Conservation (phyloP, 2,888 invertebrate species). For the Drosophila dives region DNA sequence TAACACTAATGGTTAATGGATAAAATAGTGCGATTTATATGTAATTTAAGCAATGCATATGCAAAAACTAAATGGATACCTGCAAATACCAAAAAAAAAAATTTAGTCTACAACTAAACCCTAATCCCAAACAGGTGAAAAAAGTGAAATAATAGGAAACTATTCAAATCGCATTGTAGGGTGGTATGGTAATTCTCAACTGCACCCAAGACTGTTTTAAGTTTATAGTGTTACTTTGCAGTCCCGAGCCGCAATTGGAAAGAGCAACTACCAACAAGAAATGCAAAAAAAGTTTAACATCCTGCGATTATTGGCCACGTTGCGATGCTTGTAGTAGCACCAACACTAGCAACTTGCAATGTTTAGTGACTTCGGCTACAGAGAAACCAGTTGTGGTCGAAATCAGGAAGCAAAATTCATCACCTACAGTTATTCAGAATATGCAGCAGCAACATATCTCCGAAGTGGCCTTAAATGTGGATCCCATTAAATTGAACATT, state of each 20-base stretch:
- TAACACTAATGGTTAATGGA: constrained; percentile 52
- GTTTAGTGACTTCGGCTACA: constrained; percentile 17
- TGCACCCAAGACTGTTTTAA: constrained; percentile 13
- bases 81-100: background rate
- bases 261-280: constrained; percentile 43
- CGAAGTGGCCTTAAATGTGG: constrained; percentile 70
- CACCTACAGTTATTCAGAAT: constrained; percentile 20
- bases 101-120: background rate
- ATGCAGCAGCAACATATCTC: constrained; percentile 50
- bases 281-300: constrained; percentile 64
- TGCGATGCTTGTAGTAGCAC: constrained; percentile 75
- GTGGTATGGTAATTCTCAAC: background rate
- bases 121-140: background rate
- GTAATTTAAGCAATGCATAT: constrained; percentile 13
- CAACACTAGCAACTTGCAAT: constrained; percentile 25
- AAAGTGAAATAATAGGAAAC: constrained; percentile 4
- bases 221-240: constrained; percentile 32
- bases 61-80: background rate
- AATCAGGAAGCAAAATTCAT: constrained; percentile 18
- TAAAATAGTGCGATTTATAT: constrained; percentile 21
- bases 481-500: constrained; percentile 49
- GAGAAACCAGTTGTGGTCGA: constrained; percentile 12
- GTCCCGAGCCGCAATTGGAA: constrained; percentile 11
- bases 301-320: constrained; percentile 88
- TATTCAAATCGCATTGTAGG: background rate